A percentile compares a stretch with the other conserved stretches of the same genome.
These are phyloP conservation scores for Tarsius wallacei DNA, from an alignment of 2,797 vertebrate genomes.

Conservation along the genomic window DNA sequence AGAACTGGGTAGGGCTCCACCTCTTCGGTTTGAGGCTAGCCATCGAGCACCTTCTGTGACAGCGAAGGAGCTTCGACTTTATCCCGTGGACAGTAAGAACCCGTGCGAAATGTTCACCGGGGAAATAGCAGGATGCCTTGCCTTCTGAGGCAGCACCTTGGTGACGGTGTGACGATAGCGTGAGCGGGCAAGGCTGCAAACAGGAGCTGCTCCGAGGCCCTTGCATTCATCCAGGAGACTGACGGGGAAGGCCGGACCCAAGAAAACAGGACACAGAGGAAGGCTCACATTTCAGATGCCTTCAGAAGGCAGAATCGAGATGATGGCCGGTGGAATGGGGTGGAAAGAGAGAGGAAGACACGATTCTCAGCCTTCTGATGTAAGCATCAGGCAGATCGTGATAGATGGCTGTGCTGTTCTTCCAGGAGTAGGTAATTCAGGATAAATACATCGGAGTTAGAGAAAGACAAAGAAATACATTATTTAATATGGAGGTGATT, in stretches of 20 bases:
- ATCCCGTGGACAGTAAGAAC: not conserved
- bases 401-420: not conserved
- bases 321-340: not conserved
- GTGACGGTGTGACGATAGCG: not conserved
- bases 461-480: not conserved
- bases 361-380: slow-evolving; percentile 44
- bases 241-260: not conserved
- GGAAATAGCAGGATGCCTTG: slow-evolving; percentile 1
- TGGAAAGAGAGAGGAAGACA: not conserved
- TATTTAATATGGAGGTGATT: not conserved
- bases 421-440: not conserved
- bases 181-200: not conserved
- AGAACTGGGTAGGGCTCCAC: not conserved
- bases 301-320: slow-evolving; percentile 23
- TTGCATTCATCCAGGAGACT: not conserved
- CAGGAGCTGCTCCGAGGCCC: not conserved
- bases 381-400: not conserved
- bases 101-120: slow-evolving; percentile 28
- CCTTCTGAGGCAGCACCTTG: not conserved
- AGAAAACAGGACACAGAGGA: not conserved
- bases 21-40: not conserved
- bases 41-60: not conserved
- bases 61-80: not conserved
- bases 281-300: not conserved
- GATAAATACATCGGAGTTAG: not conserved